Evolutionary conservation across 2,888 invertebrate genomes (phyloP).

Genomic region (Caenorhabditis panamensis): DNA sequence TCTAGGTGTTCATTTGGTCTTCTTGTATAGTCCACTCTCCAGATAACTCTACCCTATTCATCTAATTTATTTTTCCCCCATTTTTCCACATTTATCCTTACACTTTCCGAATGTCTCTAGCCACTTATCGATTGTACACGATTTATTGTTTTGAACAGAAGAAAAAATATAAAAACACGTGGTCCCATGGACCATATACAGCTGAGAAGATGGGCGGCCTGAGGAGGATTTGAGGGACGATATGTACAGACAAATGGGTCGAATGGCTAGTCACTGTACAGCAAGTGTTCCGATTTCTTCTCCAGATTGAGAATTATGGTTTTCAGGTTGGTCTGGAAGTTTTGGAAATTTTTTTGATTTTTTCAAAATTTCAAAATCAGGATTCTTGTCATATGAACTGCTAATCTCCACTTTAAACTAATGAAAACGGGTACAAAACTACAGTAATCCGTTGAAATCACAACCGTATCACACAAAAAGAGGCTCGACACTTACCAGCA

Average conservation of each 20-base stretch:
- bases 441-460: no score
- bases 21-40: not conserved
- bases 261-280: conserved; percentile 31
- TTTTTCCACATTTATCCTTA: conserved; percentile 1
- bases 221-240: conserved; percentile 22
- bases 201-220: conserved; percentile 1
- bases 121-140: conserved; percentile 9
- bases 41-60: not conserved
- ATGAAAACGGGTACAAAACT: no score
- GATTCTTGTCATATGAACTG: no score
- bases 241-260: conserved; percentile 40
- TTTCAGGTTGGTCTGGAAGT: conserved; percentile 2
- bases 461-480: no score
- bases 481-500: conserved; percentile 4
- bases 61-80: conserved; percentile 1
- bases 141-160: no score
- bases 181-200: not conserved
- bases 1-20: conserved; percentile 9
- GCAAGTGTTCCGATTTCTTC: conserved; percentile 27
- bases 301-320: conserved; percentile 26
- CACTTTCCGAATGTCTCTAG: no score
- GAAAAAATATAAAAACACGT: conserved; percentile 10
- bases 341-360: not conserved
- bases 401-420: no score
- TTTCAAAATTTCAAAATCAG: not conserved